Evolutionary conservation across 2,113 vertebrate species (phyloP), one percentile per base, ranked within the genome.

Genomic region (Gallinago jamesoni): DNA sequence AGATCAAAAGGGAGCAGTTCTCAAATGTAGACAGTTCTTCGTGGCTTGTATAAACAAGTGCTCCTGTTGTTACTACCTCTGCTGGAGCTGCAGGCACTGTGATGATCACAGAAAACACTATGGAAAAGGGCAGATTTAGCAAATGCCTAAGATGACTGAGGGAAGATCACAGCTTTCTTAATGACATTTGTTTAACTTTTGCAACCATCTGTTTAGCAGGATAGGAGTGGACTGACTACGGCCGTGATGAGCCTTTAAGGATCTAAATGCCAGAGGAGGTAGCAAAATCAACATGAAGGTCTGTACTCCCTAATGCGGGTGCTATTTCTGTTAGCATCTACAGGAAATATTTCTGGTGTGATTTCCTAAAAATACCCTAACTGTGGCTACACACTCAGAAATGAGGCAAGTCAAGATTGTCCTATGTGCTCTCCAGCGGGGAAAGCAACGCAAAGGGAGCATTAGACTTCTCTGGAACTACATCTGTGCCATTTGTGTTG

Each of bases 31-130:
- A 90, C 87, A 86, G 91, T 78, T 81, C 89, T 95, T 77, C 84
- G 52, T 92, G 92, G 84, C 96, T 96, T 96, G 96, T 96, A 93
- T 95, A 94, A 96, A 96, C 94, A 95, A 96, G 96, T 84, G 83
- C 88, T 96, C 60, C 94, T 82, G 93, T 94, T 95, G 91, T 92
- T 96, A 67, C 91, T 92, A 81, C 81, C 87, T 87, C 82, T 83
- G 75, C 47, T 89, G 93, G 62, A 92, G 93, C 95, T 96, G 93
- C 93, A 96, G 96, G 92, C 92, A 84, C 91, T 60, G 16, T 37
- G 70, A 68, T 84, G 92, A 96, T 95, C 93, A 93, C 77, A 94
- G 92, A 92, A 96, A 94, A 87, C 82, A 67, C 64, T 75, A 67
- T 4, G 52, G 90, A 96, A 93, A 68, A 93, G 63, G 80, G 88